Evolutionary conservation across 2,113 vertebrate genomes (phyloP).

Genomic region (Phodopus roborovskii): DNA sequence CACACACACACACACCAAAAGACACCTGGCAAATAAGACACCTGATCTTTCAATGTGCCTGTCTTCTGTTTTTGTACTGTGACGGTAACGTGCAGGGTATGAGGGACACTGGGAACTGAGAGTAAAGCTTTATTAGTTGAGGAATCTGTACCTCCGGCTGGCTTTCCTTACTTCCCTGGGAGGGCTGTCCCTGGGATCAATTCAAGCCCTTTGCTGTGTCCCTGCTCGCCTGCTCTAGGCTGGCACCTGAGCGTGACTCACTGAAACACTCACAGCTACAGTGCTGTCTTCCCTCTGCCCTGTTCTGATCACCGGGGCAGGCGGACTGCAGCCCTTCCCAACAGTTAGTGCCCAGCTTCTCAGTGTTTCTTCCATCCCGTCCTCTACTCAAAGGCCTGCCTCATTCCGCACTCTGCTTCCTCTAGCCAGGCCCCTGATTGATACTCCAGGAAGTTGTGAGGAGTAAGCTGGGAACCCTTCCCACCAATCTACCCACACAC

Average conservation of each 20-base stretch:
- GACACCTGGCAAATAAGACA: not conserved
- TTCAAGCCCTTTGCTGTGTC: not conserved
- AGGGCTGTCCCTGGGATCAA: not conserved
- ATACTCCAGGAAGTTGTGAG: not conserved
- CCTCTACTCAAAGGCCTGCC: not conserved
- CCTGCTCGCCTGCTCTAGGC: not conserved
- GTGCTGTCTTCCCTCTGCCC: not conserved
- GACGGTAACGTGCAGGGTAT: not conserved
- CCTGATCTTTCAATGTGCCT: not conserved
- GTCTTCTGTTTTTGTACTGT: too few relatives aligned
- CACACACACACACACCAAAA: not conserved
- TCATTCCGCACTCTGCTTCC: fast-evolving
- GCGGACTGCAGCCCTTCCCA: not conserved
- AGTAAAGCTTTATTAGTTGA: not conserved
- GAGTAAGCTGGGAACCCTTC: not conserved
- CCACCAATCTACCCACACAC: too few relatives aligned
- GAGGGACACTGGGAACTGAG: fast-evolving
- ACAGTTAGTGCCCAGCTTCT: too few relatives aligned
- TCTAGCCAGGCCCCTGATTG: not conserved
- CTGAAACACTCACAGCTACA: not conserved
- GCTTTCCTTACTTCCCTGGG: not conserved
- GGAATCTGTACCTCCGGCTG: not conserved
- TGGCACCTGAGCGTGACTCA: not conserved
- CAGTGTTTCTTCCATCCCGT: not conserved
- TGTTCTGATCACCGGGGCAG: fast-evolving